Conservation (phyloP, 2,113 vertebrate genomes). For the Zosterops lateralis region DNA sequence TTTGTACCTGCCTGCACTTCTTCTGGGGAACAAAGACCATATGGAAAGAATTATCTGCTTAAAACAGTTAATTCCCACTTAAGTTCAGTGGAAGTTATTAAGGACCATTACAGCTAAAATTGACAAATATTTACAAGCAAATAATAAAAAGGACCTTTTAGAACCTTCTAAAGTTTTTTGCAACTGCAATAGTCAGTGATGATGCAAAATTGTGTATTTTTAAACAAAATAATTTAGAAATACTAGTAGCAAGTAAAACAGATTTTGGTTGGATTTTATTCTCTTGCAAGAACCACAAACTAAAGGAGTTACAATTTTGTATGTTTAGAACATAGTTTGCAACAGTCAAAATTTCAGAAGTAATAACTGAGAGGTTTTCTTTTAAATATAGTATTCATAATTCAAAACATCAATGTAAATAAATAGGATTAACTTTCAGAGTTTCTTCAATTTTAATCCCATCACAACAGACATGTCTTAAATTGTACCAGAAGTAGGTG, state of each 20-base stretch:
- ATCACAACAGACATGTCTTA: neutral
- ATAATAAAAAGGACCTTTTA: neutral
- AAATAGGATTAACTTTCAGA: neutral
- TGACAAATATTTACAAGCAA: neutral
- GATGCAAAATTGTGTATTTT: neutral
- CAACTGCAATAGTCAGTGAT: neutral
- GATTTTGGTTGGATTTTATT: neutral
- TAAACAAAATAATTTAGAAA: neutral
- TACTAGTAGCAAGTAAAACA: neutral
- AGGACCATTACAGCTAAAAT: neutral
- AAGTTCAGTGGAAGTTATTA: neutral
- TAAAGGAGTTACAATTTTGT: neutral
- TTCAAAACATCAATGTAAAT: neutral
- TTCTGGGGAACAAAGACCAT: neutral
- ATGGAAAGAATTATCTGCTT: neutral
- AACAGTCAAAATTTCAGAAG: neutral
- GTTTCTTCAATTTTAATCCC: neutral
- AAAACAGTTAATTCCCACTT: neutral
- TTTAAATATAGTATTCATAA: neutral
- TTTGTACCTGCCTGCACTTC: neutral
- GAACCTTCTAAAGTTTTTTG: neutral
- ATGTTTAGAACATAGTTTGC: neutral
- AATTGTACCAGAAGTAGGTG: rapidly evolving
- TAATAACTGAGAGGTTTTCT: neutral
- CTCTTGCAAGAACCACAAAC: neutral